Evolutionary conservation across 2,113 vertebrate genomes (phyloP).

Genomic region (Orthonyx spaldingii): DNA sequence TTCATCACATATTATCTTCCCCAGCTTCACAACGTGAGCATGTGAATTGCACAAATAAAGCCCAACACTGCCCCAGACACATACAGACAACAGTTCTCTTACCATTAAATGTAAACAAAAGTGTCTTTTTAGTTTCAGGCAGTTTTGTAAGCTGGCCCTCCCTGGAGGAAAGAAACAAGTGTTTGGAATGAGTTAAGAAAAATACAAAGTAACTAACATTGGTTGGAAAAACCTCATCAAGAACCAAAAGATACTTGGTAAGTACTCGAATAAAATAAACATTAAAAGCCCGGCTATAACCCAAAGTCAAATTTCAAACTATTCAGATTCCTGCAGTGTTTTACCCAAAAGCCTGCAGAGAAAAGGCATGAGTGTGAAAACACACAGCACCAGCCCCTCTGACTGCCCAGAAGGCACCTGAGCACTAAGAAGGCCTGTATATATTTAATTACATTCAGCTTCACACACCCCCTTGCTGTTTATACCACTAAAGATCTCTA

Average conservation of each 20-base stretch:
- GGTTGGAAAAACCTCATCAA: not conserved
- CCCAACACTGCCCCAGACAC: not conserved
- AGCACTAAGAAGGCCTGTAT: not conserved
- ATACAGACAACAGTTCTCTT: not conserved
- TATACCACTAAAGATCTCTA: not conserved
- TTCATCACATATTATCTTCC: not conserved
- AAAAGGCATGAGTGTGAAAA: not conserved
- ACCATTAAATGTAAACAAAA: slow-evolving; percentile 99
- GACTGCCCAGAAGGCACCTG: not conserved
- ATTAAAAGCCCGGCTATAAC: not conserved
- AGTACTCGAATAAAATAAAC: not conserved
- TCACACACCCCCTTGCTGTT: not conserved
- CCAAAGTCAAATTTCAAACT: not conserved
- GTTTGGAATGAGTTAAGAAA: not conserved
- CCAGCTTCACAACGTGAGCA: not conserved
- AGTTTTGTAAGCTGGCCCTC: slow-evolving; percentile 98
- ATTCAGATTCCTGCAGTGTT: not conserved
- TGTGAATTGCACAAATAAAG: not conserved
- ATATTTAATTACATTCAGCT: not conserved
- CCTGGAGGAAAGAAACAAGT: slow-evolving; percentile 70
- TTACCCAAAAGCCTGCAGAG: not conserved
- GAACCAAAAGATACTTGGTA: not conserved
- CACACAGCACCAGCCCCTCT: not conserved
- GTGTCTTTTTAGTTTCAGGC: slow-evolving; percentile 96
- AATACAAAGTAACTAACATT: not conserved